phyloP scores from a whole-genome alignment of 2,113 vertebrate species.

The Thalassarche chlororhynchos region DNA sequence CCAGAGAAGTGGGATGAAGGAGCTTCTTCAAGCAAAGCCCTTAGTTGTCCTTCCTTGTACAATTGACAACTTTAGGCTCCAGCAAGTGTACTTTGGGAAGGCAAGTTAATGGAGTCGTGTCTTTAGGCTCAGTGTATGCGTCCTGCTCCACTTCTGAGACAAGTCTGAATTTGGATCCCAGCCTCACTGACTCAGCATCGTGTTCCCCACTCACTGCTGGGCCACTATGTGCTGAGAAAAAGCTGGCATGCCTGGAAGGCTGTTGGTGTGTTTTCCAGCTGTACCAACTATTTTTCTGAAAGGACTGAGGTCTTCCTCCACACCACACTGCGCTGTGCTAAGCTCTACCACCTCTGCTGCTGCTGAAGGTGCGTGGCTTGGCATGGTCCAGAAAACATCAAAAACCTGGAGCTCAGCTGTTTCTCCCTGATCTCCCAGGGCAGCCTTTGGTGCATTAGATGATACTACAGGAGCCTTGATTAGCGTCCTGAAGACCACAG shows the following conservation, averaged over 20 bases:
- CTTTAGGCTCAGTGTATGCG: neutral
- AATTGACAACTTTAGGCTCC: neutral
- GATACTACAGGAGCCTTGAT: neutral
- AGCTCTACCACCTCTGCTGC: neutral
- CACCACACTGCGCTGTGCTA: fast-evolving
- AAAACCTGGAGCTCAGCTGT: neutral
- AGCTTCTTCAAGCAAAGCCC: neutral
- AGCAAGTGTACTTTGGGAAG: neutral
- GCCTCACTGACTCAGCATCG: neutral
- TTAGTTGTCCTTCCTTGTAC: neutral
- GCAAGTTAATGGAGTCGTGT: neutral
- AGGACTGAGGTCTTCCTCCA: neutral
- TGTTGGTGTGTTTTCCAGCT: neutral
- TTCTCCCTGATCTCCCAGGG: neutral
- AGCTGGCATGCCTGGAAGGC: neutral
- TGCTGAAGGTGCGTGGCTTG: neutral
- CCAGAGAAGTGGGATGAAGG: neutral
- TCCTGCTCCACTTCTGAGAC: neutral
- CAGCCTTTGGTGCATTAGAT: neutral
- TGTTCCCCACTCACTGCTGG: neutral
- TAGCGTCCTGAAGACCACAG: neutral
- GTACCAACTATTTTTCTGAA: neutral
- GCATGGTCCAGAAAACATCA: neutral
- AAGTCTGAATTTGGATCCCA: neutral
- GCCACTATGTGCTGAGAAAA: neutral